phyloP scores from a whole-genome alignment of 2,797 vertebrate species.

The Bothrops alternatus region DNA sequence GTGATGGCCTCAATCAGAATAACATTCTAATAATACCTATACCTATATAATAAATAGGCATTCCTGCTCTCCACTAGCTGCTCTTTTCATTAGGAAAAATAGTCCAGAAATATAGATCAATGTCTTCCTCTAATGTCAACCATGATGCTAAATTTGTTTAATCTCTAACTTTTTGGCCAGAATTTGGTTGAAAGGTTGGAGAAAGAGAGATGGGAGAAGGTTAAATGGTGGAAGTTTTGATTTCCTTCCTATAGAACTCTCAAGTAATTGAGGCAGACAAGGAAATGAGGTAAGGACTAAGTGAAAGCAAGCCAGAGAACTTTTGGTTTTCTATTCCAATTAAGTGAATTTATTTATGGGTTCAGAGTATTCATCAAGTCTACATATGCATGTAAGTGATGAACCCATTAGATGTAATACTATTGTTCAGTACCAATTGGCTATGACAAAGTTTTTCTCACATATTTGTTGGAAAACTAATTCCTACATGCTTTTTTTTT shows the following conservation, averaged over 20 bases:
- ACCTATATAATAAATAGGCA: not conserved
- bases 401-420: not conserved
- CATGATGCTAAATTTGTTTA: not conserved
- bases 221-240: not conserved
- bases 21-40: not conserved
- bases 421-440: not conserved
- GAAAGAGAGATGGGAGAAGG: not conserved
- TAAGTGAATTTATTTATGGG: not conserved
- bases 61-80: not conserved
- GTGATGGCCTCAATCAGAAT: not conserved
- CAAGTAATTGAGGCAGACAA: not conserved
- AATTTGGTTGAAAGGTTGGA: not conserved
- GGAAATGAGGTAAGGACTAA: not conserved
- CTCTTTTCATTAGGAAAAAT: not conserved
- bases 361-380: not conserved
- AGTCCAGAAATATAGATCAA: not conserved
- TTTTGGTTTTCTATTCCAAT: not conserved
- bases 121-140: not conserved
- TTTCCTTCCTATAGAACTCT: not conserved
- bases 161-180: not conserved
- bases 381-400: not conserved
- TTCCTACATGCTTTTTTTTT: not conserved
- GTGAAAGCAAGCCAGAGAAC: not conserved
- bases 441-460: not conserved
- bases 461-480: not conserved